A percentile compares a stretch with the other conserved stretches of the same genome.
Evolutionary conservation across 2,888 invertebrate genomes (phyloP).

Genomic region (Agrotis puta): DNA sequence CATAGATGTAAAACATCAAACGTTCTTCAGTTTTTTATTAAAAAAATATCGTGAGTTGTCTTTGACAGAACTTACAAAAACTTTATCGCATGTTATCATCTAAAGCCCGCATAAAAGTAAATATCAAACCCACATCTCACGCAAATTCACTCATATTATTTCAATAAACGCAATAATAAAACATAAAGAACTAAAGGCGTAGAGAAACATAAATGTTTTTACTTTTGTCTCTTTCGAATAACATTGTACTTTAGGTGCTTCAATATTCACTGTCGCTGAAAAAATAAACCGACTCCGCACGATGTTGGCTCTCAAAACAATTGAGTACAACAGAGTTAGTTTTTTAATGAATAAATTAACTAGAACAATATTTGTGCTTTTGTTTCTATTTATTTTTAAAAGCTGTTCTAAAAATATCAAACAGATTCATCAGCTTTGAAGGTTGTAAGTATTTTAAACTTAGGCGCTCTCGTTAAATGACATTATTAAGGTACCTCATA

Average conservation of each 20-base stretch:
- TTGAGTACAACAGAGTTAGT: conserved; percentile 18
- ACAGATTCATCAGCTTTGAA: background rate
- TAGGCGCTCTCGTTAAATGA: too few species aligned
- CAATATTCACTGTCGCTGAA: conserved; percentile 63
- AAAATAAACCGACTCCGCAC: conserved; percentile 47
- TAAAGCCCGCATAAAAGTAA: conserved; percentile 8
- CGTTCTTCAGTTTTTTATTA: background rate
- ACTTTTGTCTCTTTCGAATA: conserved; percentile 37
- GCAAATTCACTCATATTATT: conserved; percentile 38
- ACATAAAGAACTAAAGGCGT: conserved; percentile 20
- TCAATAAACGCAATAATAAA: conserved; percentile 28
- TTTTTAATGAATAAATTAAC: conserved; percentile 45
- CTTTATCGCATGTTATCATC: conserved; percentile 3
- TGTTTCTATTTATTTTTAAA: conserved; percentile 15
- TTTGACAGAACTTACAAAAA: background rate
- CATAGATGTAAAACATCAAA: background rate
- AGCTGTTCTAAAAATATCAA: background rate
- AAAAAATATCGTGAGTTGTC: background rate
- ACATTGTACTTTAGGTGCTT: conserved; percentile 26
- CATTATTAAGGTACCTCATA: background rate
- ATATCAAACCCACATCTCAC: conserved; percentile 16
- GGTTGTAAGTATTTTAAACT: too few species aligned
- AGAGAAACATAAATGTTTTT: conserved; percentile 24
- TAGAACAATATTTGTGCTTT: conserved; percentile 7
- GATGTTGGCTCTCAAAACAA: conserved; percentile 53